A percentile compares a stretch with the other conserved stretches of the same genome.
Evolutionary conservation across 1,140 invertebrate genomes (phyloP).

Genomic region (Drosophila nigromelanica): DNA sequence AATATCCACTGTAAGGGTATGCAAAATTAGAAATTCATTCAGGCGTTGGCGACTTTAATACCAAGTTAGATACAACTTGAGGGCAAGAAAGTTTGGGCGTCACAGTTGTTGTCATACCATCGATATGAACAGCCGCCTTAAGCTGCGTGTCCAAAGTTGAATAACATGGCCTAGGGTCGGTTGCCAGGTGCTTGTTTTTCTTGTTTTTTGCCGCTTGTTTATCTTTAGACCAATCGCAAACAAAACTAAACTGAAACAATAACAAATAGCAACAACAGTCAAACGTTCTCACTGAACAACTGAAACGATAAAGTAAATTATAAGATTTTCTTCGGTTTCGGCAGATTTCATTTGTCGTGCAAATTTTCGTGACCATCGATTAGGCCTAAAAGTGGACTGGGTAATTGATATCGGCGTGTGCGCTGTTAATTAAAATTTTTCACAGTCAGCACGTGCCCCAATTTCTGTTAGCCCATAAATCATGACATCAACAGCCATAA

Average conservation of each 20-base stretch:
- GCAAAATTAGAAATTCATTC: constrained; percentile 37
- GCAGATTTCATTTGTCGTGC: constrained; percentile 53
- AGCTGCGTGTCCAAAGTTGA: constrained; percentile 73
- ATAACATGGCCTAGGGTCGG: constrained; percentile 64
- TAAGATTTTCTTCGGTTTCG: constrained; percentile 62
- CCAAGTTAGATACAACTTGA: constrained; percentile 11
- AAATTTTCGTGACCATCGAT: constrained; percentile 40
- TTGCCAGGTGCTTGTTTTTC: constrained; percentile 56
- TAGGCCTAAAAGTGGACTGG: constrained; percentile 28
- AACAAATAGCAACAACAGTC: constrained; percentile 58
- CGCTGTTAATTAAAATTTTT: constrained; percentile 76
- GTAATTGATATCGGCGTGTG: constrained; percentile 55
- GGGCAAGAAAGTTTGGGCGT: constrained; percentile 28
- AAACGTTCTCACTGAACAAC: constrained; percentile 44
- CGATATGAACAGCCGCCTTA: constrained; percentile 65
- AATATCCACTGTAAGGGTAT: too few species aligned
- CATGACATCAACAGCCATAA: constrained; percentile 70
- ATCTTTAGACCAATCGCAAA: constrained; percentile 68
- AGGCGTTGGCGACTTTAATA: constrained; percentile 20
- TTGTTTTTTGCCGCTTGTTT: constrained; percentile 58
- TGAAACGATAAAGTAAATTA: constrained; percentile 51
- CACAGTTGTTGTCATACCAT: constrained; percentile 46
- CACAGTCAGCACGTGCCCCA: constrained; percentile 53
- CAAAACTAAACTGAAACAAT: constrained; percentile 72
- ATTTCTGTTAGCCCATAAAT: constrained; percentile 52